A percentile compares a stretch with the other conserved stretches of the same genome.
Evolutionary conservation across 2,113 vertebrate genomes (phyloP).

Genomic region (Apus apus): DNA sequence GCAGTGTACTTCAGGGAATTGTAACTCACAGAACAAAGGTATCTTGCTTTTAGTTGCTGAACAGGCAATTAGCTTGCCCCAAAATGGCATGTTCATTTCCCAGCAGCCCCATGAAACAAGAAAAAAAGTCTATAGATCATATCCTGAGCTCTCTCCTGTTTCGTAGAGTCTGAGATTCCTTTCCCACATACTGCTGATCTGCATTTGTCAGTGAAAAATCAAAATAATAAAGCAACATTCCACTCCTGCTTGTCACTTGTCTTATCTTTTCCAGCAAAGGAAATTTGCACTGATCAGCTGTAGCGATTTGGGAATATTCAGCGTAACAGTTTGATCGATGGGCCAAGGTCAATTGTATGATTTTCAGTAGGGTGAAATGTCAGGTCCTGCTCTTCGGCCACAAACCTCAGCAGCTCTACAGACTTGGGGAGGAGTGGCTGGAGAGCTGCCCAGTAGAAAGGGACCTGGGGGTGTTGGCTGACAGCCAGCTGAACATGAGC

Average conservation of each 20-base stretch:
- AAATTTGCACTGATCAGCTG: constrained; percentile 11
- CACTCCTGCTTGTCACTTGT: constrained; percentile 9
- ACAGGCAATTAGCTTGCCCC: constrained; percentile 52
- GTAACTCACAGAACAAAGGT: constrained; percentile 57
- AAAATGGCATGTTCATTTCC: constrained; percentile 42
- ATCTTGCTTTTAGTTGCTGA: constrained; percentile 61
- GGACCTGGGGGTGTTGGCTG: too few relatives aligned
- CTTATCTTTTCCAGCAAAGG: background rate
- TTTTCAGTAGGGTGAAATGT: too few relatives aligned
- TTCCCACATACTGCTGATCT: background rate
- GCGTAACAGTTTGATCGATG: background rate
- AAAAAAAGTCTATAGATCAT: constrained; percentile 13
- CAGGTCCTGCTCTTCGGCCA: too few relatives aligned
- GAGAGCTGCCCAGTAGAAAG: too few relatives aligned
- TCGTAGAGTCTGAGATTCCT: background rate
- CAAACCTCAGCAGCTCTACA: too few relatives aligned
- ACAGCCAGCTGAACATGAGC: too few relatives aligned
- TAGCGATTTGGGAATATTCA: background rate
- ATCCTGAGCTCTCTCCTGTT: background rate
- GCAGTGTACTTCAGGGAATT: constrained; percentile 37
- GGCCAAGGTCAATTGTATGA: too few relatives aligned
- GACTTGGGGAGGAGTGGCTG: too few relatives aligned
- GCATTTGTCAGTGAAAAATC: constrained; percentile 1
- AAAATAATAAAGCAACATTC: constrained; percentile 42
- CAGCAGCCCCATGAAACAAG: constrained; percentile 4